Percentiles rank a stretch among this genome's conserved stretches.
Evolutionary conservation across 1,140 invertebrate genomes (phyloP).

Genomic region (Riptortus pedestris): DNA sequence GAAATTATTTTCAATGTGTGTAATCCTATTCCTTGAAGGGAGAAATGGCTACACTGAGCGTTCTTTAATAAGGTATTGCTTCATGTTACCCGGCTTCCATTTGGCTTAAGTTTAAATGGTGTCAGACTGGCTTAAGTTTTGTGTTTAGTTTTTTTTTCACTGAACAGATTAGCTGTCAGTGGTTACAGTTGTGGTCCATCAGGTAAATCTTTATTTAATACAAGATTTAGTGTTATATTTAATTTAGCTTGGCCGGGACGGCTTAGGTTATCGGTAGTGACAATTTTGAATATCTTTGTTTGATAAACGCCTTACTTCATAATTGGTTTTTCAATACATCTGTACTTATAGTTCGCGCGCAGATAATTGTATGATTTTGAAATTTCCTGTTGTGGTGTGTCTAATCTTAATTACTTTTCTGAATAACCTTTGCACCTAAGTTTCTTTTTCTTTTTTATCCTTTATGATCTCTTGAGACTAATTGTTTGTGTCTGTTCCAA

Average conservation of each 20-base stretch:
- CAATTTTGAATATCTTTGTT: neutral
- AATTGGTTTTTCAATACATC: neutral
- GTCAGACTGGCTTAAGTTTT: too few species aligned
- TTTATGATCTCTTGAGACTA: too few species aligned
- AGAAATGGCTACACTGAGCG: too few species aligned
- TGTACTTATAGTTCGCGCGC: neutral
- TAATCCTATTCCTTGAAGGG: too few species aligned
- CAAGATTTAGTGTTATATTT: neutral
- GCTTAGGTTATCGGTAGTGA: neutral
- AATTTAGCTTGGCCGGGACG: neutral
- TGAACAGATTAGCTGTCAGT: conserved; percentile 1
- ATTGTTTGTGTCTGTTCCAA: too few species aligned
- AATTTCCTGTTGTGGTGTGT: neutral
- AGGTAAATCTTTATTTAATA: neutral
- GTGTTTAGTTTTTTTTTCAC: neutral
- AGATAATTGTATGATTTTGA: neutral
- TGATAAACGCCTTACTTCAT: neutral
- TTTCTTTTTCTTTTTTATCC: neutral
- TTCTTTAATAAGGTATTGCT: too few species aligned
- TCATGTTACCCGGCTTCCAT: too few species aligned
- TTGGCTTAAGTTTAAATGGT: too few species aligned
- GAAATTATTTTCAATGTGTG: too few species aligned
- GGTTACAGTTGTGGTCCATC: neutral
- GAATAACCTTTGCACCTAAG: neutral
- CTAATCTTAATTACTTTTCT: neutral